These are phyloP conservation scores for Platycheirus albimanus DNA, from an alignment of 2,888 invertebrate species.

Conservation along the genomic window DNA sequence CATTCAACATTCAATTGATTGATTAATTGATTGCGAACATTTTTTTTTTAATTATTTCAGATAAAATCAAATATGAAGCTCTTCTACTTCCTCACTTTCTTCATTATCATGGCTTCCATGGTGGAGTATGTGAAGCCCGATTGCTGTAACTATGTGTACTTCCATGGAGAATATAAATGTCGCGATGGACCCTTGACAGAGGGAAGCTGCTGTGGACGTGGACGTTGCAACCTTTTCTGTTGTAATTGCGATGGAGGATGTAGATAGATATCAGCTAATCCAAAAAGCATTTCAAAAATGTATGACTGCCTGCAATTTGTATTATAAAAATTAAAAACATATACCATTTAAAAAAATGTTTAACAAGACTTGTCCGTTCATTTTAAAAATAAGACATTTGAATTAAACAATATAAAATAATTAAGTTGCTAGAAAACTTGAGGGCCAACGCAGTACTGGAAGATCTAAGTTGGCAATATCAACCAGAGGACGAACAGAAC, in stretches of 20 bases:
- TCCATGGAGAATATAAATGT: not conserved
- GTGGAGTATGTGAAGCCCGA: conserved; percentile 13
- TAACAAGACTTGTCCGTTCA: no score
- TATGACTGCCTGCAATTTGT: no score
- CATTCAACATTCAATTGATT: not conserved
- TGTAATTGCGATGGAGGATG: conserved; percentile 2
- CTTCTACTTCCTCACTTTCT: not conserved
- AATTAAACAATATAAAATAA: no score
- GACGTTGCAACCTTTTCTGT: conserved; percentile 8
- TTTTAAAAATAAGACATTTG: no score
- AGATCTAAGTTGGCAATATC: no score
- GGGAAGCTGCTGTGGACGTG: not conserved
- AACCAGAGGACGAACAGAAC: no score
- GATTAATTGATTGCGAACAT: not conserved
- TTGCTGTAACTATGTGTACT: not conserved
- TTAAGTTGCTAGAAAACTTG: no score
- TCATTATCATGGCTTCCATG: conserved; percentile 1
- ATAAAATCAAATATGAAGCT: not conserved
- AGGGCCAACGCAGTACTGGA: no score
- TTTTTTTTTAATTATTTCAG: not conserved
- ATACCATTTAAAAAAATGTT: no score
- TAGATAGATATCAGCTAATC: no score
- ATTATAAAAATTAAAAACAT: no score
- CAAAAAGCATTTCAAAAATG: no score
- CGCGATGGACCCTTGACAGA: conserved; percentile 4